phyloP scores from a whole-genome alignment of 2,797 vertebrate species.

The Epinephelus malabaricus region DNA sequence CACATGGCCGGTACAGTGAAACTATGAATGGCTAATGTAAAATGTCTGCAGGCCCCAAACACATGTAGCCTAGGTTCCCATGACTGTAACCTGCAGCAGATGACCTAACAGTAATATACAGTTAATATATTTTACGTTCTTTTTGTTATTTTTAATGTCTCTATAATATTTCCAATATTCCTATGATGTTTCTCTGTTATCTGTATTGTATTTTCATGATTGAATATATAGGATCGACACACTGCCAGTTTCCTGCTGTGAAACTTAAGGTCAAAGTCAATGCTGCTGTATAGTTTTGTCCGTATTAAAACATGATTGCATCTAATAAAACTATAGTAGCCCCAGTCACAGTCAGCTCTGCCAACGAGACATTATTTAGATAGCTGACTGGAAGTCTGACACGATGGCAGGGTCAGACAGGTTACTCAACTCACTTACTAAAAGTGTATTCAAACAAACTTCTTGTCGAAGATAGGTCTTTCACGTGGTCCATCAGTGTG shows the following conservation, averaged over 20 bases:
- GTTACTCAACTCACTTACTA: conserved; percentile 13
- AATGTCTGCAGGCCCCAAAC: no score
- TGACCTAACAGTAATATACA: no score
- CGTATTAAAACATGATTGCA: background rate
- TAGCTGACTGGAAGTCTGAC: conserved; percentile 13
- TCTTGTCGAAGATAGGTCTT: background rate
- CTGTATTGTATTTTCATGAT: no score
- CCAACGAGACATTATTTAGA: conserved; percentile 12
- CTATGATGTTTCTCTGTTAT: no score
- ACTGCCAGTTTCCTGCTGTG: background rate
- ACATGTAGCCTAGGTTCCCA: no score
- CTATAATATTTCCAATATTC: no score
- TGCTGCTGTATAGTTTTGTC: background rate
- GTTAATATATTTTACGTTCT: no score
- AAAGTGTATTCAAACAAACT: background rate
- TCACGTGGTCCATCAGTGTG: background rate
- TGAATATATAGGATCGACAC: no score
- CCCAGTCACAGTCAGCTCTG: background rate
- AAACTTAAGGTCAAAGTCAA: background rate
- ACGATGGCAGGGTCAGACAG: background rate
- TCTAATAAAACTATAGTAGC: background rate
- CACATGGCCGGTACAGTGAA: no score
- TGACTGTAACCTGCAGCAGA: no score
- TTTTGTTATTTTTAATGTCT: no score
- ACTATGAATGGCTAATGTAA: no score